Evolutionary conservation across 1,140 invertebrate genomes (phyloP), one percentile per base, ranked within the genome.

Genomic region (Pachyrhynchus sulphureomaculatus): DNA sequence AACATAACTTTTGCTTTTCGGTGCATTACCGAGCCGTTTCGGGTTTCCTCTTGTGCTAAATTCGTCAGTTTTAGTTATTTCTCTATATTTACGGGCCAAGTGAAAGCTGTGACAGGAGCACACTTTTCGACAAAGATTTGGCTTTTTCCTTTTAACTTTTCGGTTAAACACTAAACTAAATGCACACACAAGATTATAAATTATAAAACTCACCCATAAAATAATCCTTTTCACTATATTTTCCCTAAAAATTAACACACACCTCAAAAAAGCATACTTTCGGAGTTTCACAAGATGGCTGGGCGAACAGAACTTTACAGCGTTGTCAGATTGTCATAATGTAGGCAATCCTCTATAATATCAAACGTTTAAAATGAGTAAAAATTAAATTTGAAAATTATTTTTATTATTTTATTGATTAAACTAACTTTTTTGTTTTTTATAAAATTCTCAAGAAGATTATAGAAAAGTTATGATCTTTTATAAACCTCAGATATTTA

Each of bases 211-310:
- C 69, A 76, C 75, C 75, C 72, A 75, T 74, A 73, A 70, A 74
- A 73, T 54, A 67, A 58, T 62, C 66, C 65, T 70, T 63, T 55
- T 60, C 66, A 72, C 69, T 69, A 65, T 65, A 73, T 71, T 72
- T 70, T 72, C 67, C 62, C 57, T 65, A 67, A 74, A 72, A 76
- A 70, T 69, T 65, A 68, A 74, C 70, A 75, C 75, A 76, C 75
- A 76, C 73, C 75, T 76, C 75, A 71, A 73, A 74, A 68, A 75
- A 73, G 74, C 74, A 76, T 76, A 76, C 73, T 76, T 76, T 75
- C 73, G 66, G 68, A 68, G 67, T 73, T 71, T 68, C 62, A 76
- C 75, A 76, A 76, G 68, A 76, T 76, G 75, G 75, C 75, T 74
- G 71, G 72, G 68, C 71, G 65, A 62, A 72, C 75, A 70, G 69